Conservation (phyloP, 1,140 invertebrate species). For the Gonioctena quinquepunctata region DNA sequence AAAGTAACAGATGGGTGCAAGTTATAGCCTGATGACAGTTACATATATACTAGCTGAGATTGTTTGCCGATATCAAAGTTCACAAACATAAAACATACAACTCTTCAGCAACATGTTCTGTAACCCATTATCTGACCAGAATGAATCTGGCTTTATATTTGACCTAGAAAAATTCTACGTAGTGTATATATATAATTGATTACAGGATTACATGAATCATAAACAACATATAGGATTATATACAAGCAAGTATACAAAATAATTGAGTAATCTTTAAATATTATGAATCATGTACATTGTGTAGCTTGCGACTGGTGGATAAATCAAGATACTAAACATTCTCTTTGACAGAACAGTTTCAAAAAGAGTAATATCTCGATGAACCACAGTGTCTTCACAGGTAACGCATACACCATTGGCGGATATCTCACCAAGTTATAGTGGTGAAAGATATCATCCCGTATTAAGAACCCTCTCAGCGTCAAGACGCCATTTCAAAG, state of each 20-base stretch:
- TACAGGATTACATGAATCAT: slow-evolving; percentile 37
- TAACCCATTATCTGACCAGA: neutral
- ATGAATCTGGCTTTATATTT: slow-evolving; percentile 17
- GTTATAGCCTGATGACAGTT: too few relatives aligned
- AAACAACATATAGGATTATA: slow-evolving; percentile 40
- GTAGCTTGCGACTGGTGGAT: slow-evolving; percentile 50
- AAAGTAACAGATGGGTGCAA: too few relatives aligned
- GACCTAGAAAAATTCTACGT: slow-evolving; percentile 28
- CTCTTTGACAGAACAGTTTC: neutral
- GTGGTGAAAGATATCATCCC: slow-evolving; percentile 34
- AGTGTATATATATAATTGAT: slow-evolving; percentile 17
- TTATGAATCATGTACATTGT: slow-evolving; percentile 54
- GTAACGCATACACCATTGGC: slow-evolving; percentile 46
- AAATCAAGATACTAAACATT: slow-evolving; percentile 19
- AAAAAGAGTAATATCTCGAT: slow-evolving; percentile 18
- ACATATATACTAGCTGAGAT: too few relatives aligned
- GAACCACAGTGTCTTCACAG: slow-evolving; percentile 33
- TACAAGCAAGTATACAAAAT: slow-evolving; percentile 57
- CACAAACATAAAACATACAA: too few relatives aligned
- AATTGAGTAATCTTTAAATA: slow-evolving; percentile 53
- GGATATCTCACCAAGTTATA: slow-evolving; percentile 29
- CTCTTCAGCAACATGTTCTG: neutral
- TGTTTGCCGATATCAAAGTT: too few relatives aligned
- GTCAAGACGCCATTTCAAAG: slow-evolving; percentile 30
- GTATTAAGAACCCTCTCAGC: slow-evolving; percentile 33